Evolutionary conservation across 2,888 invertebrate species (phyloP).

Genomic region (Trichacis sp.): DNA sequence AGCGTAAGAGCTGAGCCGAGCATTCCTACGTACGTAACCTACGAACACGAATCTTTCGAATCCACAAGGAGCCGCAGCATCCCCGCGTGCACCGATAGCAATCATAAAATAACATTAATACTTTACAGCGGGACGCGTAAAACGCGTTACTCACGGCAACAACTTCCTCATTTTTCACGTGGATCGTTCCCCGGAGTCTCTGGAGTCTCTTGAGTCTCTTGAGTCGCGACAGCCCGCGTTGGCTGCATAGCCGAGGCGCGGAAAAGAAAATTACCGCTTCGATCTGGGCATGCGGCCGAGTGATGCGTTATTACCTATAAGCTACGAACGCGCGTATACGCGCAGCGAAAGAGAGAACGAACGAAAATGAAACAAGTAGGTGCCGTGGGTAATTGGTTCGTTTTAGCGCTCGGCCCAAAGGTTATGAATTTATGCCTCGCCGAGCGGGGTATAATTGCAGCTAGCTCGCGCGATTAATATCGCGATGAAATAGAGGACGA

Average conservation of each 20-base stretch:
- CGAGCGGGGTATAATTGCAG: too few species aligned
- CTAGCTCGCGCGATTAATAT: constrained; percentile 61
- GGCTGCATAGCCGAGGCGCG: constrained; percentile 12
- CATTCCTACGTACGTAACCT: too few species aligned
- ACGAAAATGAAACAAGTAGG: constrained; percentile 28
- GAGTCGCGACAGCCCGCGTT: background rate
- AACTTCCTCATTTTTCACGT: background rate
- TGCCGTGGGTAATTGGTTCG: constrained; percentile 53
- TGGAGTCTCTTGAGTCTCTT: too few species aligned
- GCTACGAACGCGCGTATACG: too few species aligned
- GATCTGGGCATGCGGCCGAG: constrained; percentile 29
- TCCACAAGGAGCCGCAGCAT: too few species aligned
- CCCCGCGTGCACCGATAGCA: background rate
- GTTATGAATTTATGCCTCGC: constrained; percentile 59
- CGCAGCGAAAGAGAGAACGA: too few species aligned
- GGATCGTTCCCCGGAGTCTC: too few species aligned
- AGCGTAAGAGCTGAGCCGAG: too few species aligned
- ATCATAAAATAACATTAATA: background rate
- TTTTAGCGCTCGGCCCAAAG: constrained; percentile 53
- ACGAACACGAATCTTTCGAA: too few species aligned
- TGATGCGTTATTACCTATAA: constrained; percentile 30
- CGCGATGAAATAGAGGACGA: constrained; percentile 47
- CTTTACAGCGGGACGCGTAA: background rate
- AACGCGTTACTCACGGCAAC: background rate
- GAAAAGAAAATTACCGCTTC: constrained; percentile 34